A percentile compares a stretch with the other conserved stretches of the same genome.
These are phyloP conservation scores for Neomorphus geoffroyi DNA, from an alignment of 2,797 vertebrate genomes.

Conservation along the genomic window DNA sequence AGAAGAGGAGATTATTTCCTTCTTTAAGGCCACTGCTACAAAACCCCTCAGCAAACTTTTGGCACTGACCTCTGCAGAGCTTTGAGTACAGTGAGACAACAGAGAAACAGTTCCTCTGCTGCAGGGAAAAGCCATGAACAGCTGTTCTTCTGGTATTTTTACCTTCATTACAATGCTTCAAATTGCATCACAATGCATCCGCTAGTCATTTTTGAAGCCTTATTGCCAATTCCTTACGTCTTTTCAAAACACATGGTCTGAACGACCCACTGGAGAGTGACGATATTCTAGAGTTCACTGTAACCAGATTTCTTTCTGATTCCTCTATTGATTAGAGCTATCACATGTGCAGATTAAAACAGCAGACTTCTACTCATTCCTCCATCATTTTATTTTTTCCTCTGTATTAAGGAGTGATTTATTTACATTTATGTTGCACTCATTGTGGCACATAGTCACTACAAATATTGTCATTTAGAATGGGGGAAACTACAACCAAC, in stretches of 20 bases:
- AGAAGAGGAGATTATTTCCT: not conserved
- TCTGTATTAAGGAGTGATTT: not conserved
- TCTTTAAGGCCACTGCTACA: not conserved
- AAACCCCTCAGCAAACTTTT: constrained; percentile 15
- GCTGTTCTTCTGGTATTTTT: constrained; percentile 17
- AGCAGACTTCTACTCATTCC: not conserved
- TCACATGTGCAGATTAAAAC: not conserved
- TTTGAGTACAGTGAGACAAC: not conserved
- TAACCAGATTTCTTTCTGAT: not conserved
- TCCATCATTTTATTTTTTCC: not conserved
- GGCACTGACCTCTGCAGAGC: not conserved
- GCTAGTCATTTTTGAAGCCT: constrained; percentile 7
- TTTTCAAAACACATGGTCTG: not conserved
- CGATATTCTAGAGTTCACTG: not conserved
- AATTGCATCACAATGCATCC: constrained; percentile 20
- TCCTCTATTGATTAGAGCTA: not conserved
- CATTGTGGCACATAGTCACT: not conserved
- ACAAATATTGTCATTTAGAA: not conserved
- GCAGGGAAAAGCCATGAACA: not conserved
- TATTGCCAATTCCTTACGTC: not conserved
- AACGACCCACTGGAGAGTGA: not conserved
- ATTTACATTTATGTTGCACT: not conserved
- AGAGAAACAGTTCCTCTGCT: not conserved
- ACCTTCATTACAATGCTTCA: constrained; percentile 23
- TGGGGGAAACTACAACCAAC: not conserved